These are phyloP conservation scores for Spinus olivaceus DNA, from an alignment of 2,797 vertebrate genomes.

Conservation along the genomic window DNA sequence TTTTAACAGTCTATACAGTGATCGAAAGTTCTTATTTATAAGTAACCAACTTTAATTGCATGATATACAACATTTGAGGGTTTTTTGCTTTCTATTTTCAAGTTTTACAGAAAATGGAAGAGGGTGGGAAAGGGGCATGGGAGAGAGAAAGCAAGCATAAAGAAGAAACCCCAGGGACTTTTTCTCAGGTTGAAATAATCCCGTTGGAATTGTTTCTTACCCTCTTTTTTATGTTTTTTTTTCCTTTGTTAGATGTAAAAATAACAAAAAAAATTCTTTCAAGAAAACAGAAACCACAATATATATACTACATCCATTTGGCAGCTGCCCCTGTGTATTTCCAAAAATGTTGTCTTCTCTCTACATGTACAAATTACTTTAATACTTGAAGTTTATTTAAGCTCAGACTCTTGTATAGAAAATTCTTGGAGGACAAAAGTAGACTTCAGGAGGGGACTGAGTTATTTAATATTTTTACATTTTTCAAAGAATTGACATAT, in stretches of 20 bases:
- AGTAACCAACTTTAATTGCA: conserved; percentile 86
- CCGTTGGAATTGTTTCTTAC: conserved; percentile 76
- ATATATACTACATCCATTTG: conserved; percentile 84
- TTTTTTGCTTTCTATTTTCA: conserved; percentile 83
- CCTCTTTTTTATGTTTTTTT: conserved; percentile 74
- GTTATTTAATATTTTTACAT: conserved; percentile 69
- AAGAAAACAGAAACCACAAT: conserved; percentile 83
- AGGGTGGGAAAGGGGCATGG: conserved; percentile 36
- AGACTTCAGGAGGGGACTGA: conserved; percentile 71
- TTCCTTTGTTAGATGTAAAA: conserved; percentile 82
- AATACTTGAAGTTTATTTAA: conserved; percentile 81
- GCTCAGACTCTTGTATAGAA: conserved; percentile 81
- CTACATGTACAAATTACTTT: conserved; percentile 84
- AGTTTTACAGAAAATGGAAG: conserved; percentile 82
- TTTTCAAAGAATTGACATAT: conserved; percentile 79
- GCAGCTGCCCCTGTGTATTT: conserved; percentile 83
- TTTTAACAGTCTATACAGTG: conserved; percentile 88
- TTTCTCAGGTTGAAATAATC: conserved; percentile 78
- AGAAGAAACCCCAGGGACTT: conserved; percentile 75
- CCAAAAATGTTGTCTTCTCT: conserved; percentile 79
- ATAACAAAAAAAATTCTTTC: conserved; percentile 81
- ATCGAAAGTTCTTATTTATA: conserved; percentile 87
- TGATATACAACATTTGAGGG: conserved; percentile 85
- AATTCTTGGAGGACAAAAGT: conserved; percentile 84
- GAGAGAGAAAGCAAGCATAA: conserved; percentile 78